Conservation (phyloP, 2,797 vertebrate genomes). For the Falco columbarius region DNA sequence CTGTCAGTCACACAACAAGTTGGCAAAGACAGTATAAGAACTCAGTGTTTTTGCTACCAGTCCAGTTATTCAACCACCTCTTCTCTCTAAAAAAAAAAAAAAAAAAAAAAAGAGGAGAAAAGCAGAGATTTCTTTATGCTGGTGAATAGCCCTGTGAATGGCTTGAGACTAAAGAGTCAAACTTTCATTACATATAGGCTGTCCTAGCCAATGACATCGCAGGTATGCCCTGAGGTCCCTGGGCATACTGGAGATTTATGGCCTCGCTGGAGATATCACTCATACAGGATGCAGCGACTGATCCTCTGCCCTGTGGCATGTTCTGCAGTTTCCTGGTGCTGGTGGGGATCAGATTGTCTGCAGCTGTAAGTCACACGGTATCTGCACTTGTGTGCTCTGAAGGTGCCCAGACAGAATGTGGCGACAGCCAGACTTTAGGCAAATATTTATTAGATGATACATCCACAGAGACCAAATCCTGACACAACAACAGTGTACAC, state of each 20-base stretch:
- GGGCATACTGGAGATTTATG: not conserved
- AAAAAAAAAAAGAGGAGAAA: not conserved
- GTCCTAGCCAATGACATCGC: not conserved
- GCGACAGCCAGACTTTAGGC: not conserved
- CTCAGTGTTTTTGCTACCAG: not conserved
- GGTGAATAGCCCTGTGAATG: not conserved
- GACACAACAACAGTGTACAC: not conserved
- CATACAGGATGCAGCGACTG: rapidly evolving
- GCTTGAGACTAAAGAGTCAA: not conserved
- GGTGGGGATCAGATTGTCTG: rapidly evolving
- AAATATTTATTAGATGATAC: not conserved
- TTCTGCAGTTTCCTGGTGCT: not conserved
- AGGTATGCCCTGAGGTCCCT: not conserved
- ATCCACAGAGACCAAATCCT: not conserved
- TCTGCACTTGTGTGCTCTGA: not conserved
- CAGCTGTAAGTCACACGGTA: not conserved
- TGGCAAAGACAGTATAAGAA: not conserved
- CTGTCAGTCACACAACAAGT: not conserved
- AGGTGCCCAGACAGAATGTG: not conserved
- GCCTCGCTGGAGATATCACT: not conserved
- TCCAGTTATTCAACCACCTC: not conserved
- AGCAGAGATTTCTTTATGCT: not conserved
- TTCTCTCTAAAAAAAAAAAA: not conserved
- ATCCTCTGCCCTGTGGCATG: not conserved
- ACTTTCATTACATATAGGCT: not conserved